Evolutionary conservation across 1,140 invertebrate genomes (phyloP).

Genomic region (Pseudomyrmex cubaensis): DNA sequence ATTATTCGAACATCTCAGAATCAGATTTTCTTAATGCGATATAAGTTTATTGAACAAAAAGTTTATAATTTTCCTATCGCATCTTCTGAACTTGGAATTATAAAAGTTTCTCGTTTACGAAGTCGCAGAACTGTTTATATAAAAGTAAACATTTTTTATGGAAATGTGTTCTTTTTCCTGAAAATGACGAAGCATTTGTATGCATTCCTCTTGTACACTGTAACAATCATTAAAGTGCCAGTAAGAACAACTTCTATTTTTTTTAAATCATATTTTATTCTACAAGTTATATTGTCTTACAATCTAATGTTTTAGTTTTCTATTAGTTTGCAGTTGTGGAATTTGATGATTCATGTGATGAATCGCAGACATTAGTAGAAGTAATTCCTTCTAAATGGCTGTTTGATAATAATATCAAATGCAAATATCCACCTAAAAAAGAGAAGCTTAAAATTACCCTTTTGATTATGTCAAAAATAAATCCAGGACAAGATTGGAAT

Average conservation of each 20-base stretch:
- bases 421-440: too few species aligned
- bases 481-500: too few species aligned
- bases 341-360: too few species aligned
- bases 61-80: slow-evolving; percentile 15
- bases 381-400: too few species aligned
- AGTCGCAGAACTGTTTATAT: slow-evolving; percentile 6
- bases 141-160: slow-evolving; percentile 21
- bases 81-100: slow-evolving; percentile 24
- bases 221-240: background rate
- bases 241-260: background rate
- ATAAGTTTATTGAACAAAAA: slow-evolving; percentile 14
- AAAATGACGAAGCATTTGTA: background rate
- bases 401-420: too few species aligned
- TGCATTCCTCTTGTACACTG: slow-evolving; percentile 8
- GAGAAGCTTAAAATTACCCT: too few species aligned
- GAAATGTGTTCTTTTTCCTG: slow-evolving; percentile 18
- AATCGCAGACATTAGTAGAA: too few species aligned
- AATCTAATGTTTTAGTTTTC: too few species aligned
- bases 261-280: too few species aligned
- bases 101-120: slow-evolving; percentile 32
- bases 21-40: background rate
- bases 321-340: too few species aligned
- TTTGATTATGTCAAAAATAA: too few species aligned
- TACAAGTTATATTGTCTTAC: too few species aligned
- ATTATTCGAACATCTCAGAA: background rate